Evolutionary conservation across 2,888 invertebrate species (phyloP), one percentile per base, ranked within the genome.

Genomic region (Sinotaia quadrata): DNA sequence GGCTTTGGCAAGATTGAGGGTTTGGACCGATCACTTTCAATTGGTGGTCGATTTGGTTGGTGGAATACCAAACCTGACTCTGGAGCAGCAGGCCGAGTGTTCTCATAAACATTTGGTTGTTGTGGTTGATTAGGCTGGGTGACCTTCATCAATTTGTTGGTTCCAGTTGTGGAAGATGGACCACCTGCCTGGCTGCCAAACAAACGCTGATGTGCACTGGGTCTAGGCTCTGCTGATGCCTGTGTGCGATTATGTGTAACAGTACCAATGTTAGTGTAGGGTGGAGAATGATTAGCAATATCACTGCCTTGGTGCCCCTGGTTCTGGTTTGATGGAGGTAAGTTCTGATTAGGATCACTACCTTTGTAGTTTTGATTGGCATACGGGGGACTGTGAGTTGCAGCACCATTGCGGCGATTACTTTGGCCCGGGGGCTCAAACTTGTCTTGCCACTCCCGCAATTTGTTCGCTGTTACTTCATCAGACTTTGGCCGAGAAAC

Each of bases 101-200:
- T 85, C 73, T 84, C 82, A 69, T 84, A 86, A 68, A 83, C 83
- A 60, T 81, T 77, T n/a, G 78, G 81, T 72, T 83, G 84, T 60
- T 81, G 76, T n/a, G 78, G 81, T 72, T 83, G 84, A 34, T 77
- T 69, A 47, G 57, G 66, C 58, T 58, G 66, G 49, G 36, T 57
- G 66, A 18, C 36, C 29, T 33, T 44, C 0, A 21, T 29, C n/a
- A 52, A 36, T n/a, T 63, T 56, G 54, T 63, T 31, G 24, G 54
- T 18, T 4, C 21, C 21, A 5, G 41, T 34, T 2, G 18, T 15
- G 29, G 15, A n/a, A 1, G 24, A 15, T 31, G 24, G 37, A 0
- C 31, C 33, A 5, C 44, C 58, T 4, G 41, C 60, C 34, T 58
- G 67, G 49, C 67, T 62, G 29, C 56, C 66, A 36, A 73, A 73